phyloP scores from a whole-genome alignment of 2,797 vertebrate genomes.

The Pterois miles region DNA sequence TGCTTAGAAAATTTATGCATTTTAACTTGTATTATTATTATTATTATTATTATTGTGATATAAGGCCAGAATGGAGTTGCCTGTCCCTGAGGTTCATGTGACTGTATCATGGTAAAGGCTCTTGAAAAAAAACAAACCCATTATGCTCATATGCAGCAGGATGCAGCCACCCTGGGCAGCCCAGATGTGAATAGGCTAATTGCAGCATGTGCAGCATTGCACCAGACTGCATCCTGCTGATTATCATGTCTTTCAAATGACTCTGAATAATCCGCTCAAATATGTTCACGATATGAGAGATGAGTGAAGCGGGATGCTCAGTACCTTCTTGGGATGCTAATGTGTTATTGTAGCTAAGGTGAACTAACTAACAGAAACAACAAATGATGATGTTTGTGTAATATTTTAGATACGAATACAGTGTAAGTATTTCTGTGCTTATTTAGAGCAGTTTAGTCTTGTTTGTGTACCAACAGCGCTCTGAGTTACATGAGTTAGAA shows the following conservation, averaged over 20 bases:
- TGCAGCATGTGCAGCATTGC: not conserved
- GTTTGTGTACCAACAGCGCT: not conserved
- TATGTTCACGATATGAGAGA: not conserved
- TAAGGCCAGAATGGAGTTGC: not conserved
- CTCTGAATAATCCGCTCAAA: not conserved
- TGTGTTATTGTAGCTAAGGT: not conserved
- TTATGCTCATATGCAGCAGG: not conserved
- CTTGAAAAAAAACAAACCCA: not conserved
- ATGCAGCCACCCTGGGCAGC: not conserved
- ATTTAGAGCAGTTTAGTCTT: not conserved
- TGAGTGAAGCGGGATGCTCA: not conserved
- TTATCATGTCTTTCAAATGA: slow-evolving; percentile 8
- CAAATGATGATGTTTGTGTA: not conserved
- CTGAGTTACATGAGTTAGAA: not conserved
- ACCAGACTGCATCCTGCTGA: not conserved
- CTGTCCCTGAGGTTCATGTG: not conserved
- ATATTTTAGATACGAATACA: not conserved
- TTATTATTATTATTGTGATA: not conserved
- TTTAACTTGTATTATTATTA: not conserved
- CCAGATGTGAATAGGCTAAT: slow-evolving; percentile 4
- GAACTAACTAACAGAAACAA: not conserved
- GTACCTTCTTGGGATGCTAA: not conserved
- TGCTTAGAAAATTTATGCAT: not conserved
- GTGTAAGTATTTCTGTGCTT: not conserved
- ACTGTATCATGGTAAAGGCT: not conserved